Evolutionary conservation across 1,140 invertebrate species (phyloP).

Genomic region (Caenorhabditis brenneri): DNA sequence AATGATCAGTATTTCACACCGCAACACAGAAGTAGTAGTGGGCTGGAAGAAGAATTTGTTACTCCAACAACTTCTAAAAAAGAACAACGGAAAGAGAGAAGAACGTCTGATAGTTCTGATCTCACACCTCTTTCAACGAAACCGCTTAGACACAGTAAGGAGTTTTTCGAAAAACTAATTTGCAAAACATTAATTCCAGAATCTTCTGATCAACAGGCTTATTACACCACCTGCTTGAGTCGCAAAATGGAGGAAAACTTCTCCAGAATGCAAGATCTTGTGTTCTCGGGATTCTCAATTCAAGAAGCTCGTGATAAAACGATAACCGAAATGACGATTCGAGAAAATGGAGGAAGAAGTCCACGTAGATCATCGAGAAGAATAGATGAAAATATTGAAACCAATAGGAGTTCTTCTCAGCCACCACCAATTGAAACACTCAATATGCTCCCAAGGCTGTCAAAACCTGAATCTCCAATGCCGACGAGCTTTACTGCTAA

Average conservation of each 20-base stretch:
- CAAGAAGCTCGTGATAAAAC: neutral
- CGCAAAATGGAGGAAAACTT: slow-evolving; percentile 26
- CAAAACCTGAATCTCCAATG: neutral
- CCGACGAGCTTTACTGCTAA: neutral
- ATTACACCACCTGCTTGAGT: neutral
- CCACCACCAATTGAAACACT: neutral
- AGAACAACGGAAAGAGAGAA: neutral
- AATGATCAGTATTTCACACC: slow-evolving; percentile 25
- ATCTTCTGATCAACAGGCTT: neutral
- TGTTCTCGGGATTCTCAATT: neutral
- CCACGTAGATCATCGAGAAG: neutral
- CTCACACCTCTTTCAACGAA: neutral
- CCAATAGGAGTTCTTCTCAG: neutral
- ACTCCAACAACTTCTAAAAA: slow-evolving; percentile 4
- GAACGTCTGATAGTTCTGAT: neutral
- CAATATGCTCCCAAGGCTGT: neutral
- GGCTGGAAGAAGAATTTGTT: neutral
- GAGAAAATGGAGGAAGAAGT: neutral
- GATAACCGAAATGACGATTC: too few relatives aligned
- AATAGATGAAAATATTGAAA: too few relatives aligned
- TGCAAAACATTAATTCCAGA: neutral
- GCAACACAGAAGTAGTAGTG: neutral
- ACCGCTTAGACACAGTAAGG: neutral
- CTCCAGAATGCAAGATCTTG: neutral
- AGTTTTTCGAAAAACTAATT: neutral